A percentile compares a stretch with the other conserved stretches of the same genome.
Evolutionary conservation across 2,113 vertebrate genomes (phyloP).

Genomic region (Sinosuthora webbiana): DNA sequence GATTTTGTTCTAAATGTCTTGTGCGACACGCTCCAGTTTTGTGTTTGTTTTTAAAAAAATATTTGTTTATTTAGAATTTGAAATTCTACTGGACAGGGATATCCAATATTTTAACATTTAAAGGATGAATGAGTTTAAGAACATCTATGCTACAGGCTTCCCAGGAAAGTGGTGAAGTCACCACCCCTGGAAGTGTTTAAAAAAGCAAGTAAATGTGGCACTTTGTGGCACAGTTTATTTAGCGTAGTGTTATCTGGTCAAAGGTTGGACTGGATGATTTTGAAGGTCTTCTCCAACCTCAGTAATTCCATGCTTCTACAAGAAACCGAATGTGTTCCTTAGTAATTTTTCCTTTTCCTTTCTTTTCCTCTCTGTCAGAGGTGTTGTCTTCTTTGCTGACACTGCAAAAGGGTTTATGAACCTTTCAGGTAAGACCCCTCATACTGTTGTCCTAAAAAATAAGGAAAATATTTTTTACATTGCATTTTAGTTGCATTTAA

Average conservation of each 20-base stretch:
- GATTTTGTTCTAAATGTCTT: neutral
- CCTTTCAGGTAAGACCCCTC: fast-evolving
- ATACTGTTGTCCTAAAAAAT: neutral
- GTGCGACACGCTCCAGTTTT: neutral
- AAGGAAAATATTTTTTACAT: neutral
- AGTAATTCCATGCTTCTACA: neutral
- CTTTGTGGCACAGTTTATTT: too few relatives aligned
- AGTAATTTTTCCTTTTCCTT: neutral
- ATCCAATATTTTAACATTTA: neutral
- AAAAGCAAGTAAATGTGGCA: neutral
- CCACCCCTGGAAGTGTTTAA: too few relatives aligned
- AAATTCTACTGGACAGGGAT: neutral
- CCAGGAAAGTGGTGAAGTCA: neutral
- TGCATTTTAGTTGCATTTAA: neutral
- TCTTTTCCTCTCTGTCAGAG: neutral
- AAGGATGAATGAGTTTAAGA: neutral
- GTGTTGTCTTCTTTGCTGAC: neutral
- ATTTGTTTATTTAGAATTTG: neutral
- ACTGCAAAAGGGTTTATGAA: neutral
- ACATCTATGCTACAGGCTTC: neutral
- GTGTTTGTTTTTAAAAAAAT: fast-evolving
- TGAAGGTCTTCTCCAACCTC: neutral
- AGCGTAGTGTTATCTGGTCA: too few relatives aligned
- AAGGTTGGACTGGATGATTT: neutral
- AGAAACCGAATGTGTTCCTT: neutral